Evolutionary conservation across 2,888 invertebrate genomes (phyloP).

Genomic region (Hirtodrosophila histrioides): DNA sequence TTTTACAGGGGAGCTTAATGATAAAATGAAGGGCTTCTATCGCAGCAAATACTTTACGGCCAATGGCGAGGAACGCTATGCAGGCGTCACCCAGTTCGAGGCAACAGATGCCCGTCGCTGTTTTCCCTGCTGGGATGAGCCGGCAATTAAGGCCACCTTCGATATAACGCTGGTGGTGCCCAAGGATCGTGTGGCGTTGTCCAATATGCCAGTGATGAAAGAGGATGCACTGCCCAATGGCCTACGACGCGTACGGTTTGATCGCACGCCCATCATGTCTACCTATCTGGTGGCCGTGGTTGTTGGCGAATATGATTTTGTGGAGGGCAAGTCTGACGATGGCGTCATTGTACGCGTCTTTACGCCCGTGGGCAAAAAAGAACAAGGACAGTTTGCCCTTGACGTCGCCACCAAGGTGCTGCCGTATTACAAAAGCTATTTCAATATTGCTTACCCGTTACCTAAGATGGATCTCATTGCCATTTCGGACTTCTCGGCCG

Average conservation of each 20-base stretch:
- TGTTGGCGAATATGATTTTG: conserved; percentile 97
- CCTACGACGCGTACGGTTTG: conserved; percentile 88
- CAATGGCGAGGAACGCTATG: conserved; percentile 91
- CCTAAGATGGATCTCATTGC: conserved; percentile 99
- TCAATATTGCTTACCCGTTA: conserved; percentile 96
- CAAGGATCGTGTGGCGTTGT: conserved; percentile 92
- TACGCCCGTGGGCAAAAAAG: conserved; percentile 95
- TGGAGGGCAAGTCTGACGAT: conserved; percentile 93
- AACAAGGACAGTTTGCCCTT: conserved; percentile 95
- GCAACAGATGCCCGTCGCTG: conserved; percentile 95
- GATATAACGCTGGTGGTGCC: conserved; percentile 94
- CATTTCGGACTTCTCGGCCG: conserved; percentile 96
- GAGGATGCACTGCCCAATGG: conserved; percentile 84
- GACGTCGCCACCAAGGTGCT: conserved; percentile 96
- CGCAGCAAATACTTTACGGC: conserved; percentile 93
- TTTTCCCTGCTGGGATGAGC: conserved; percentile 99
- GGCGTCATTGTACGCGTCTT: conserved; percentile 93
- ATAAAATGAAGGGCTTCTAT: conserved; percentile 98
- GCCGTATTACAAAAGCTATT: conserved; percentile 97
- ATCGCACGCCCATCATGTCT: conserved; percentile 96
- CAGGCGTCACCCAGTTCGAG: conserved; percentile 96
- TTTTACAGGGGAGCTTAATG: conserved; percentile 94
- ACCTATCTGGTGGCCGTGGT: conserved; percentile 97
- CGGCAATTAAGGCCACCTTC: conserved; percentile 97
- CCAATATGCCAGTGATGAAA: conserved; percentile 92